Evolutionary conservation across 2,888 invertebrate species (phyloP), one percentile per base, ranked within the genome.

Genomic region (Synanthedon formicaeformis): DNA sequence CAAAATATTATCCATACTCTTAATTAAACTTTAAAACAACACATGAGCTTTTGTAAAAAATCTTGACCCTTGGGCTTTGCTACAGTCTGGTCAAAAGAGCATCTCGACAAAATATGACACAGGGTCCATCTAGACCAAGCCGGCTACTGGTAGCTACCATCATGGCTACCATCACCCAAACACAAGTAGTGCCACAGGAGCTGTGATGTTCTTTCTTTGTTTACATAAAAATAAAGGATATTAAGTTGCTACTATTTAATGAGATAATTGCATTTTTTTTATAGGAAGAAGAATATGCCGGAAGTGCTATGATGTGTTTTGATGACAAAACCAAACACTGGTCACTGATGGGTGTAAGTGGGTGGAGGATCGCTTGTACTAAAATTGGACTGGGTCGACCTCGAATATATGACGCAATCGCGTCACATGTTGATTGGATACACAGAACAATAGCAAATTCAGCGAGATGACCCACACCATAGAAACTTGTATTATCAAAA

Each of bases 241-340:
- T 3, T 10, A 34, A 10, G 2, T 8, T 34, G 2, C 2, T 34
- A 34, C 34, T 34, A 34, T 34, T 34, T 34, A 8, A 34, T 8
- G 27, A 34, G 8, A 34, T 8, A 34, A 34, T 34, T 27, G 27
- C 27, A 8, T 8, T 8, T 34, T 51, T 55, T 54, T 65, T 71
- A 53, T 73, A 95, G 95, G 95, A 95, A 78, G 95, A 95, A 82
- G 95, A 96, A 81, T 92, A 93, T 64, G 94, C 96, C 6, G 96
- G 96, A 13, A 94, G 94, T 77, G 94, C 96, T 4, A 92, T 96
- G 88, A 90, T 95, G 69, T 96, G 96, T 67, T 90, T 93, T 18
- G 89, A 92, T 59, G 89, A 91, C 0, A 91, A 92, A 58, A 90
- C 90, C 27, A 91, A 90, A 58, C 91, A 89, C 66, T 96, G 96